Base-by-base conservation (phyloP, 2,797 vertebrate species). In the Coilia nasus region DNA sequence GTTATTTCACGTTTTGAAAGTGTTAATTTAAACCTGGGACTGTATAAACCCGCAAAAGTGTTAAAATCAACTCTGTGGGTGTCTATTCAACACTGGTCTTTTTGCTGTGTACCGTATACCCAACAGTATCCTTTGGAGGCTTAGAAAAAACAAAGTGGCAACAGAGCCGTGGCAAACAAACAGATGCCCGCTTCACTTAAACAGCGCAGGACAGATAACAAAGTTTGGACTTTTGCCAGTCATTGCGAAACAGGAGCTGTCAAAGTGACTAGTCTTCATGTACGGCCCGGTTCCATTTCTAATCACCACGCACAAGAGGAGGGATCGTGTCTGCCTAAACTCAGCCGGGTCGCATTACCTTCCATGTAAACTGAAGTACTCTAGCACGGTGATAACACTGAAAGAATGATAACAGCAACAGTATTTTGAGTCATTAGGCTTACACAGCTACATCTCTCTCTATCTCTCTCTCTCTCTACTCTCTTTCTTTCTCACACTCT, bases 231-330 rank as follows among this genome's bases (percentile, higher is more conserved):
- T 4, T 0, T 15, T 17, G 67, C 28, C 67, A 15, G 19, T 35
- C 28, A 75, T 75, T 75, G 17, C 28, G 15, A 41, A 75, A 75
- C 28, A 75, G 67, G 67, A 75, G 28, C 67, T 35, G 67, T 80
- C 60, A 81, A 9, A 62, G 21, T 25, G 67, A 31, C 19, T 59
- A 5, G 71, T 87, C 78, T 71, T 81, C 64, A 83, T 67, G 59
- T 17, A 47, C 67, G 46, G 46, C 83, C 83, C 28, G 50, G 82
- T 44, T 41, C 71, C 35, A 78, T 21, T 44, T 75, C 67, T 75
- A 41, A 75, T 75, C 67, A 35, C 28, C 67, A 75, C 31, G 31
- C 67, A 75, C 28, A 35, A n/a, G 35, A 17, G 41, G 35, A 10
- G 17, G 71, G 67, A 19, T 78, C 35, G 19, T 2, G 71, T 21